Base-by-base conservation (phyloP, 2,113 vertebrate genomes). In the Tichodroma muraria region DNA sequence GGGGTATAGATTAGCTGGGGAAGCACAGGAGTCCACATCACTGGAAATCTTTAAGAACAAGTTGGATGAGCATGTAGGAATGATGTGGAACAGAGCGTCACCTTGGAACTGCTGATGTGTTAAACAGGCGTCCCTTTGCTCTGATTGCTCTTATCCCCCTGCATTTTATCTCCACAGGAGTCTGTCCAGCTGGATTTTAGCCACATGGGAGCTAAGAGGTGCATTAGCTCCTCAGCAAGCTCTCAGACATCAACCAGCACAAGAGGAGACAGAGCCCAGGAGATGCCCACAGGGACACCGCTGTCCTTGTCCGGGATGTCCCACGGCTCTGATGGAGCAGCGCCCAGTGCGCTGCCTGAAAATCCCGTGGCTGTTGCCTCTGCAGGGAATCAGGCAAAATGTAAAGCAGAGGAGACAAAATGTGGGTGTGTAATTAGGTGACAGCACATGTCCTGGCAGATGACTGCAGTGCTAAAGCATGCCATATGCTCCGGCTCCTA, bases 401-500 rank as follows among this genome's bases (percentile, higher is more conserved):
- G 68, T 21, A 90, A 97, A 94, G 81, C 56, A 38, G 52, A 83
- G 95, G 88, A 73, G 93, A 35, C 83, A 37, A 89, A 94, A 93
- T 30, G 69, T 68, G 93, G 93, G 69, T 68, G 66, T 78, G 81
- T 76, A 87, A 95, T 97, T 95, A 97, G 95, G 94, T 84, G 89
- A 72, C 6, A 31, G 83, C 96, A 90, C 92, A 79, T 72, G 80
- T 94, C 91, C 93, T 97, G 94, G 95, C 70, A 97, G 96, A 95
- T 85, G 92, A 96, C 37, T 93, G 82, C 66, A 88, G 95, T 69
- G 85, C 80, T 96, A 94, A 97, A 97, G 30, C 61, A 19, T 35
- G 85, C 94, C 96, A 90, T 97, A 96, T 97, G 97, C 71, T 97
- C 68, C 20, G 0, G 83, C 95, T 97, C 94, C 96, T 64, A 85